Evolutionary conservation across 1,140 invertebrate species (phyloP).

Genomic region (Microplitis demolitor): DNA sequence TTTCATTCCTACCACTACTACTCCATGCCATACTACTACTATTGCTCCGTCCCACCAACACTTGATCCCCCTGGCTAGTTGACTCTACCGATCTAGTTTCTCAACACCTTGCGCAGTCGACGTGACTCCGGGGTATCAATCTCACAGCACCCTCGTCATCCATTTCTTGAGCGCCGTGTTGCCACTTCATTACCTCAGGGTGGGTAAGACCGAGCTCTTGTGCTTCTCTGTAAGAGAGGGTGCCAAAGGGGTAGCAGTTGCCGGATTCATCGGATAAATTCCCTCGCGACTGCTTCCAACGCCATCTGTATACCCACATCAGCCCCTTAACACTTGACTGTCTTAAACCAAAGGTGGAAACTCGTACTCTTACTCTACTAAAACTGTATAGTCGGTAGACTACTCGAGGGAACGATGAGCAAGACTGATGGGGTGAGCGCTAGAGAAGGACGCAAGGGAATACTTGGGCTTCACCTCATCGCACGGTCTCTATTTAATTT

Average conservation of each 20-base stretch:
- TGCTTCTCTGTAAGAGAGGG: constrained; percentile 6
- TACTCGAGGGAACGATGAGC: constrained; percentile 13
- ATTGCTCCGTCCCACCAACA: not conserved
- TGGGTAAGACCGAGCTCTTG: constrained; percentile 25
- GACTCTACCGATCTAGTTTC: constrained; percentile 41
- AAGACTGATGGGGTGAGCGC: too few relatives aligned
- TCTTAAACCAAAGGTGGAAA: constrained; percentile 18
- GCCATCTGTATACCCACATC: constrained; percentile 8
- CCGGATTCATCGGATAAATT: constrained; percentile 7
- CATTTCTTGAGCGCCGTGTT: constrained; percentile 47
- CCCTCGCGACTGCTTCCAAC: not conserved
- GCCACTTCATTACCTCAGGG: constrained; percentile 51
- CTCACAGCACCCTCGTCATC: constrained; percentile 42
- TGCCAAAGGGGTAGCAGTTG: constrained; percentile 13
- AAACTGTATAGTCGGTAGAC: too few relatives aligned
- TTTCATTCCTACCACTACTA: constrained; percentile 27
- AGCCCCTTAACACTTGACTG: not conserved
- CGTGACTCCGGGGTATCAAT: constrained; percentile 51
- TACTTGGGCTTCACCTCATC: constrained; percentile 17
- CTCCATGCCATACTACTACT: not conserved
- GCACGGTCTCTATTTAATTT: constrained; percentile 34
- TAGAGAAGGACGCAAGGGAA: not conserved
- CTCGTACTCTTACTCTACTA: not conserved
- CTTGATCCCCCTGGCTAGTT: not conserved
- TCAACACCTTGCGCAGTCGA: constrained; percentile 44